Base-by-base conservation (phyloP, 37 sponge, comb jelly and placozoan genomes). In the Lycopodina hypogea region DNA sequence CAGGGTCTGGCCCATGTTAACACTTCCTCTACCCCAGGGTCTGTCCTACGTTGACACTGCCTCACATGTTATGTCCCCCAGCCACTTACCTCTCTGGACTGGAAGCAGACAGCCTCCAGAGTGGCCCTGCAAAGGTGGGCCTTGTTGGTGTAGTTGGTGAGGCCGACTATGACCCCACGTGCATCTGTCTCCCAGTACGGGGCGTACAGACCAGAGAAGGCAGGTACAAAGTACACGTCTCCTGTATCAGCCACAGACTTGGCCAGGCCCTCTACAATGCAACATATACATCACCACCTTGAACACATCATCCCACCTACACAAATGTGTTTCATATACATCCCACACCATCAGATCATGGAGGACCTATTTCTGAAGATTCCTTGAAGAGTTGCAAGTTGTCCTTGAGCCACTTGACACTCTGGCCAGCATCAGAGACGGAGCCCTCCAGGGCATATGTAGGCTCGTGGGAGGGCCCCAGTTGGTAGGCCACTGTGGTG, bases 151-250 rank as follows among this genome's bases (percentile, higher is more conserved):
- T 72, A 90, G 61, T 84, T 79, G 18, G 95, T 98, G 18, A 98
- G 82, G 24, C 99, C 99, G 8, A 95, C 86, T 40, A 98, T 93
- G 37, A 98, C 34, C 86, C 99, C 99, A 55, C 99, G 81, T 40
- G 99, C 99, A 63, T 93, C 89, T n/a, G 91, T 82, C 70, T 90
- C 78, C 99, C 99, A 98, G 83, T 98, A 83, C 1, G 99, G 99
- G 26, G 99, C 99, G 74, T 78, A 93, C 38, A 98, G 88, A 24
- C 99, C 99, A 74, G 90, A 89, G 84, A 98, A 98, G 3, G 99
- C 99, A n/a, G 99, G 96, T 24, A 98, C 99, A 95, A 98, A 98
- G 74, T 93, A 98, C 23, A 95, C 92, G 52, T 83, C 94, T 71
- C 86, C 96, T 19, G 89, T 90, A 68, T 84, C 83, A 37, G 69